Evolutionary conservation across 2,797 vertebrate genomes (phyloP).

Genomic region (Schizothorax lantsangensis): DNA sequence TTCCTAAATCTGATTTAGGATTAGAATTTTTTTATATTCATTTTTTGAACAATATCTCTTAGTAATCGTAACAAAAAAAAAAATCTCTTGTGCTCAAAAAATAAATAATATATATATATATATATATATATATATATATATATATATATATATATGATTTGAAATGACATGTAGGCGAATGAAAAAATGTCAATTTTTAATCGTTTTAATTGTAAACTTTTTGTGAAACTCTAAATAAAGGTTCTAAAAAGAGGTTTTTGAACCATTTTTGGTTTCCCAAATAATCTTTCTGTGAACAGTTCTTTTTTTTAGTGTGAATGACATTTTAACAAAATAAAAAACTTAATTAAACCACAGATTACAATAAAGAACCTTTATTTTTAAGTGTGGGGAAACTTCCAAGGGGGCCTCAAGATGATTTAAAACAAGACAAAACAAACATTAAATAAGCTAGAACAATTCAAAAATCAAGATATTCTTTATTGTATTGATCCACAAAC

Average conservation of each 20-base stretch:
- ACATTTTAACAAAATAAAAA: too few relatives aligned
- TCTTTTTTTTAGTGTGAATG: too few relatives aligned
- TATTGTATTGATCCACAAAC: not conserved
- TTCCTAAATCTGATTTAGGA: slow-evolving; percentile 86
- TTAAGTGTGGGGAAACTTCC: not conserved
- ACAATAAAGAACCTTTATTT: not conserved
- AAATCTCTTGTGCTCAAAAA: not conserved
- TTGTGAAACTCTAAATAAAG: not conserved
- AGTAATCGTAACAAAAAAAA: not conserved
- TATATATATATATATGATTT: not conserved
- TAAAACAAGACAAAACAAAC: not conserved
- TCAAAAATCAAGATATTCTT: not conserved
- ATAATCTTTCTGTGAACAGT: too few relatives aligned
- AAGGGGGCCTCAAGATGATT: not conserved
- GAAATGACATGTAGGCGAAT: not conserved
- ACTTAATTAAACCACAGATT: too few relatives aligned
- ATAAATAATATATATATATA: not conserved
- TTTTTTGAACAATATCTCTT: not conserved
- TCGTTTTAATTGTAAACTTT: too few relatives aligned
- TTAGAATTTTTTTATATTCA: not conserved
- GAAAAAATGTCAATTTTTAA: not conserved
- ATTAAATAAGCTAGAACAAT: not conserved
- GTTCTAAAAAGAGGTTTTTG: not conserved
- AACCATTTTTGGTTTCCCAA: not conserved
- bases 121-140: not conserved